Evolutionary conservation across 2,888 invertebrate species (phyloP).

Genomic region (Xestoiulus laeticollis): DNA sequence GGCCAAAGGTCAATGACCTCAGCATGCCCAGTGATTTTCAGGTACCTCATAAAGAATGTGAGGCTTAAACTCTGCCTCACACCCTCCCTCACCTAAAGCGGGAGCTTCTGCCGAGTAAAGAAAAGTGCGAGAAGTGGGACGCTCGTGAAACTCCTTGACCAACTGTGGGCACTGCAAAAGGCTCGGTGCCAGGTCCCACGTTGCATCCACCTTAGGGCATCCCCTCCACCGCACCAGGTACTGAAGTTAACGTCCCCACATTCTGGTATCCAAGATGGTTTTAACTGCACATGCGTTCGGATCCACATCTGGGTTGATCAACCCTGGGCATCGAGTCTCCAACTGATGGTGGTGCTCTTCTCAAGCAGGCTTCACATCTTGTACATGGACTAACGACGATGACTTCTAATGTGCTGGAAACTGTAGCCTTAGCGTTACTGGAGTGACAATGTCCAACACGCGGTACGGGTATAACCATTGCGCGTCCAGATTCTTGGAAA

Average conservation of each 20-base stretch:
- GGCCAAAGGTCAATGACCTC: no score
- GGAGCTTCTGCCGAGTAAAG: background rate
- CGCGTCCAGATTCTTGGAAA: background rate
- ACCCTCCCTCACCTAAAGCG: background rate
- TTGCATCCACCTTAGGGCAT: background rate
- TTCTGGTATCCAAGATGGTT: background rate
- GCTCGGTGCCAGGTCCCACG: background rate
- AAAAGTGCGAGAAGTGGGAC: background rate
- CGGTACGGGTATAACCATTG: background rate
- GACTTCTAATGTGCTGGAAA: background rate
- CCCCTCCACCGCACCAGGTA: background rate
- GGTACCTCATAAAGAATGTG: no score
- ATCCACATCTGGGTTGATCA: background rate
- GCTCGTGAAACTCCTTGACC: background rate
- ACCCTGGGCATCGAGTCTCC: background rate
- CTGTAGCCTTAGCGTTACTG: background rate
- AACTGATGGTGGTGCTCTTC: background rate
- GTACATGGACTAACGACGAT: background rate
- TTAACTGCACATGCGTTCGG: background rate
- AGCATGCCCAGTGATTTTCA: no score
- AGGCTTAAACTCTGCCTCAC: no score
- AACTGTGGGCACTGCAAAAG: background rate
- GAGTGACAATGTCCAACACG: background rate
- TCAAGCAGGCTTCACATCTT: background rate
- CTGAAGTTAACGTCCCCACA: background rate